phyloP scores from a whole-genome alignment of 2,113 vertebrate species.

The Pavo muticus region DNA sequence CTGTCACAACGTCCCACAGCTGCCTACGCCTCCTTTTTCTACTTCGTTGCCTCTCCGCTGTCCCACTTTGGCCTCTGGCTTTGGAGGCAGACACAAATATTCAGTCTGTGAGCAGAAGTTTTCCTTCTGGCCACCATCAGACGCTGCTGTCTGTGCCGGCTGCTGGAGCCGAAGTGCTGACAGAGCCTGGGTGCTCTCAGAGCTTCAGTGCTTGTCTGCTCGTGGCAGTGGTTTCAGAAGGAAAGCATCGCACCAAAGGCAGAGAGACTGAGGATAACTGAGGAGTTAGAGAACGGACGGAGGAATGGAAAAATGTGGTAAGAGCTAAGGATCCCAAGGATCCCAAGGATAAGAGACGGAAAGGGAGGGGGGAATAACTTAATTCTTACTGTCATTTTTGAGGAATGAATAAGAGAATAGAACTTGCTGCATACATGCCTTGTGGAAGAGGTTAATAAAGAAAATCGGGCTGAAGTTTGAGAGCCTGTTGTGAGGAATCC shows the following conservation, averaged over 20 bases:
- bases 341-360: background rate
- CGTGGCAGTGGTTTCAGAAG: background rate
- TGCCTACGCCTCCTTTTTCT: background rate
- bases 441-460: background rate
- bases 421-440: background rate
- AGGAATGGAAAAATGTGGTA: conserved; percentile 73
- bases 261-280: conserved; percentile 57
- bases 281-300: conserved; percentile 43
- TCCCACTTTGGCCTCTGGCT: background rate
- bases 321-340: background rate
- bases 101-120: background rate
- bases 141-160: background rate
- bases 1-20: conserved; percentile 31
- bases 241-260: background rate
- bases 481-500: accelerated
- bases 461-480: background rate
- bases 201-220: background rate
- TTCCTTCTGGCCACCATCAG: conserved; percentile 34
- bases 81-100: background rate
- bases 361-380: background rate
- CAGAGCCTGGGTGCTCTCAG: background rate
- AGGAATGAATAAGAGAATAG: background rate
- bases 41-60: background rate
- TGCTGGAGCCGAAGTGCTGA: background rate
- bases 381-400: background rate